Evolutionary conservation across 2,888 invertebrate species (phyloP).

Genomic region (Tetragonula carbonaria): DNA sequence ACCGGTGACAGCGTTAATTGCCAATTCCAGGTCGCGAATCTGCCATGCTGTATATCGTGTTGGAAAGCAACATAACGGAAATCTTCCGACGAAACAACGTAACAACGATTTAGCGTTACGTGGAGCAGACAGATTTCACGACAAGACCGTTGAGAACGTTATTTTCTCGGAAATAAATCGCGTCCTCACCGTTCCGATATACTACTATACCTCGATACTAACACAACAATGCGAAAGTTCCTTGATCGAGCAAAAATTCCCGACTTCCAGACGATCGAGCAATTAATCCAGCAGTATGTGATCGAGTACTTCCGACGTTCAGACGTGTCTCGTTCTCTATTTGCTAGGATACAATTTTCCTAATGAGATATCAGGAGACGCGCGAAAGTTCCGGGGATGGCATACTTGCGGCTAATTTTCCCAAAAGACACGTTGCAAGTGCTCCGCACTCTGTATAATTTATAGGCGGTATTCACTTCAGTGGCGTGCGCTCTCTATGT

Average conservation of each 20-base stretch:
- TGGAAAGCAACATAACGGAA: constrained; percentile 63
- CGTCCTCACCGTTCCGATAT: background rate
- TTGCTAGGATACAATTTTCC: constrained; percentile 32
- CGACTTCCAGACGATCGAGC: background rate
- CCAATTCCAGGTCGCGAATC: constrained; percentile 77
- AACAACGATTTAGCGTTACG: constrained; percentile 43
- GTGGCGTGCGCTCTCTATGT: constrained; percentile 73
- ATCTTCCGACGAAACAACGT: constrained; percentile 65
- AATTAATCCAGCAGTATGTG: background rate
- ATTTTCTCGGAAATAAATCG: background rate
- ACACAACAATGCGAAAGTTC: background rate
- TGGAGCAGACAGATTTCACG: constrained; percentile 28
- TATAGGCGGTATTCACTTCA: constrained; percentile 74
- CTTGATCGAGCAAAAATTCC: background rate
- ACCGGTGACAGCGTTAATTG: constrained; percentile 79
- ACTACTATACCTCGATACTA: background rate
- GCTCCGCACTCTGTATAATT: constrained; percentile 71
- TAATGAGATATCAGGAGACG: constrained; percentile 33
- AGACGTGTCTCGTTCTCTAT: background rate
- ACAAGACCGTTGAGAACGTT: constrained; percentile 23
- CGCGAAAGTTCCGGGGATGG: constrained; percentile 47
- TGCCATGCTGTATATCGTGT: constrained; percentile 62
- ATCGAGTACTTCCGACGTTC: background rate
- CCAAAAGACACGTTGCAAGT: constrained; percentile 71
- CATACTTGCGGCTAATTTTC: constrained; percentile 68